Evolutionary conservation across 2,113 vertebrate species (phyloP).

Genomic region (Stercorarius parasiticus): DNA sequence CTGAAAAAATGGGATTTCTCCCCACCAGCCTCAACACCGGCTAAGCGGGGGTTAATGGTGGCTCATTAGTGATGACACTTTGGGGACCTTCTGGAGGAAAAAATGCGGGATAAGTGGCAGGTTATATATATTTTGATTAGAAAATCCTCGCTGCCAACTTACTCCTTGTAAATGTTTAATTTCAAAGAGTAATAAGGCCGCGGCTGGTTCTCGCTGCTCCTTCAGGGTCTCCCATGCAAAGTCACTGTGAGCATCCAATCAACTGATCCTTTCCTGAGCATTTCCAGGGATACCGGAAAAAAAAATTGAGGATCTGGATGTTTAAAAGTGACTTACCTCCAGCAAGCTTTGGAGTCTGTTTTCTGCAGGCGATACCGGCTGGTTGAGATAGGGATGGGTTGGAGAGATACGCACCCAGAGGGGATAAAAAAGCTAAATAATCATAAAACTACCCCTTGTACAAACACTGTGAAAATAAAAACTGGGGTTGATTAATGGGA

Average conservation of each 20-base stretch:
- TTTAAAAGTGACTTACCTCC: slow-evolving; percentile 2
- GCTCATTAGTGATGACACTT: neutral
- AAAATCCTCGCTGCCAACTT: slow-evolving; percentile 8
- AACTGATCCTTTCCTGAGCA: neutral
- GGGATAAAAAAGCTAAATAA: neutral
- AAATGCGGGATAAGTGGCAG: neutral
- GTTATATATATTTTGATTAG: neutral
- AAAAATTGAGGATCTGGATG: neutral
- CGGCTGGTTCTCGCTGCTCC: neutral
- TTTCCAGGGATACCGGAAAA: neutral
- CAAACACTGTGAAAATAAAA: neutral
- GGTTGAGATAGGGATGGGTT: neutral
- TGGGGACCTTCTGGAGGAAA: neutral
- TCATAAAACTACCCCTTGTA: neutral
- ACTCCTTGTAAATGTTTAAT: neutral
- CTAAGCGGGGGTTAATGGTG: neutral
- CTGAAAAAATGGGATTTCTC: neutral
- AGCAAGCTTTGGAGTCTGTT: neutral
- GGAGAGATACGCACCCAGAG: fast-evolving
- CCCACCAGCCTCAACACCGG: fast-evolving
- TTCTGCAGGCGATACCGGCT: neutral
- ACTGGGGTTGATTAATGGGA: fast-evolving
- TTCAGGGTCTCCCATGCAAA: neutral
- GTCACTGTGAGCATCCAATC: neutral
- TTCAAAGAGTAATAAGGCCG: neutral